Conservation (phyloP, 2,797 vertebrate species). For the Tragopan temminckii region DNA sequence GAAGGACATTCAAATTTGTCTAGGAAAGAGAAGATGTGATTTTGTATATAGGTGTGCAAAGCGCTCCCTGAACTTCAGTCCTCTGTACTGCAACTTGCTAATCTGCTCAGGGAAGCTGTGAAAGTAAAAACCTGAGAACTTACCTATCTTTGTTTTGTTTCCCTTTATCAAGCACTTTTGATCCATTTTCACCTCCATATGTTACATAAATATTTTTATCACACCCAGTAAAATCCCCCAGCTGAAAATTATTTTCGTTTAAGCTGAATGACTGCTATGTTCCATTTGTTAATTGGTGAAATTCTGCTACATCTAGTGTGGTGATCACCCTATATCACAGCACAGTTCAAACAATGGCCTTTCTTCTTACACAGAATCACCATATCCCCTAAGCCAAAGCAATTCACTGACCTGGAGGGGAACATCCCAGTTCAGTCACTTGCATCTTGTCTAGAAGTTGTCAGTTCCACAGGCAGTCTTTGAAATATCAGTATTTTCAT, state of each 20-base stretch:
- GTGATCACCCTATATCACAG: background rate
- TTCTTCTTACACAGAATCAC: background rate
- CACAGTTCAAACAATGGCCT: background rate
- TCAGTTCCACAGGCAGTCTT: background rate
- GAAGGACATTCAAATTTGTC: background rate
- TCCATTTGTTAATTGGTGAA: background rate
- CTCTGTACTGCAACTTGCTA: background rate
- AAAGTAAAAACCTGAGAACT: background rate
- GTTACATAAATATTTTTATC: background rate
- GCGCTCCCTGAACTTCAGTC: background rate
- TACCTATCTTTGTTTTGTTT: background rate
- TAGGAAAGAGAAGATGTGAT: background rate
- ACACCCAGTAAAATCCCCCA: background rate
- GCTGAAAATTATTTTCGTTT: background rate
- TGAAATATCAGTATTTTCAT: background rate
- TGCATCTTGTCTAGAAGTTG: background rate
- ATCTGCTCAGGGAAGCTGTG: background rate
- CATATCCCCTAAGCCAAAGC: background rate
- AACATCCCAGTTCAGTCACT: background rate
- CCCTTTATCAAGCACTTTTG: background rate
- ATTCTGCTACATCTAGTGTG: background rate
- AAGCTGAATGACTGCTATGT: background rate
- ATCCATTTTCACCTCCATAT: background rate
- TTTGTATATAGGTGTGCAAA: background rate
- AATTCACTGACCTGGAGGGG: background rate